These are phyloP conservation scores for Cenopis cana DNA, from an alignment of 2,888 invertebrate species.

Conservation along the genomic window DNA sequence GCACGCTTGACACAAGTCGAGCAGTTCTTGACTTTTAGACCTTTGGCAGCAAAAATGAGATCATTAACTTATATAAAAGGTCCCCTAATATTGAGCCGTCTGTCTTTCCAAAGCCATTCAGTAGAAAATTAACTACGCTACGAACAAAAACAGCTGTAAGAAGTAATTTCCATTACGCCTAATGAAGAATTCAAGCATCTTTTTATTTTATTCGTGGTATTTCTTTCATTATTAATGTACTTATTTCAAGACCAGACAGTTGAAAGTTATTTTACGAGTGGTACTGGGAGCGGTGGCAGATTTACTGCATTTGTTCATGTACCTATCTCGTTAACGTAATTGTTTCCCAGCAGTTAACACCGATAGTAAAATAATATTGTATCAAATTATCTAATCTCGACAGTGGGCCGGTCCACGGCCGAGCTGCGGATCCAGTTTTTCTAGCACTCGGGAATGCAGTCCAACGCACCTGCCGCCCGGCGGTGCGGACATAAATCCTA, in stretches of 20 bases:
- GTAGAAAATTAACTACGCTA: conserved; percentile 3
- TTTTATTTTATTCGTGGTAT: conserved; percentile 10
- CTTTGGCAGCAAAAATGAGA: conserved; percentile 11
- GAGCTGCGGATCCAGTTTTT: conserved; percentile 76
- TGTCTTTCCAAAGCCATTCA: background rate
- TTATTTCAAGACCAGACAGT: conserved; percentile 17
- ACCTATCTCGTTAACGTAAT: conserved; percentile 50
- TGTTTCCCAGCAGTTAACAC: conserved; percentile 59
- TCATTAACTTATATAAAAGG: background rate
- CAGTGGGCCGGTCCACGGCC: conserved; percentile 57
- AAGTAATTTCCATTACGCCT: conserved; percentile 4
- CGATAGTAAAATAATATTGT: conserved; percentile 63
- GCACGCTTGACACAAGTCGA: conserved; percentile 33
- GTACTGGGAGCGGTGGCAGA: conserved; percentile 18
- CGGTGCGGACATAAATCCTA: conserved; percentile 58
- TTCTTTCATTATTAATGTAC: conserved; percentile 27
- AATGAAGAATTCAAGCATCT: conserved; percentile 4
- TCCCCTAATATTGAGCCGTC: background rate
- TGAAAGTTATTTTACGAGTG: conserved; percentile 31
- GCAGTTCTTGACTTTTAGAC: conserved; percentile 36
- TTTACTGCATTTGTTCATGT: conserved; percentile 38
- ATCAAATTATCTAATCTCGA: conserved; percentile 70
- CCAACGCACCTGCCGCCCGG: conserved; percentile 71
- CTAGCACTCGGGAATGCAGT: conserved; percentile 78
- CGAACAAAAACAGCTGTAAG: background rate